phyloP scores from a whole-genome alignment of 2,797 vertebrate species.

The Gymnothorax reevesii region DNA sequence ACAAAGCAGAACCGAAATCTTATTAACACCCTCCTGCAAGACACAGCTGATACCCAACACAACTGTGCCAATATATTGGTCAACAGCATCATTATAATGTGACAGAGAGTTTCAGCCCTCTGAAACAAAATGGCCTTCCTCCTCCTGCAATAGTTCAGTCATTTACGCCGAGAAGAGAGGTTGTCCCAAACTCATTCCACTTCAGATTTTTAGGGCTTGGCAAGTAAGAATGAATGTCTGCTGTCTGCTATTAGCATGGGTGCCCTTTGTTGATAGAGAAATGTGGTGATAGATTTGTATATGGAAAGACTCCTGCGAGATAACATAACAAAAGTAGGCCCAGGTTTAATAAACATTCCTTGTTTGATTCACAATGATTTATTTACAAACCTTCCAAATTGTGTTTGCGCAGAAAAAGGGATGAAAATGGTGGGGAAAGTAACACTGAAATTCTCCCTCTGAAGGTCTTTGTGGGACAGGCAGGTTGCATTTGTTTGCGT shows the following conservation, averaged over 20 bases:
- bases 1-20: conserved; percentile 7
- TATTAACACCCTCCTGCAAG: conserved; percentile 1
- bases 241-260: background rate
- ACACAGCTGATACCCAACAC: conserved; percentile 2
- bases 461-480: background rate
- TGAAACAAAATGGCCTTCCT: background rate
- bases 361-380: background rate
- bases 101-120: background rate
- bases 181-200: background rate
- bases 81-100: background rate
- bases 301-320: background rate
- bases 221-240: background rate
- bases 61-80: background rate
- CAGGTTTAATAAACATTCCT: background rate
- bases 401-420: background rate
- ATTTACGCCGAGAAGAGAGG: background rate
- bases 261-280: background rate
- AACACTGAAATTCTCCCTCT: background rate
- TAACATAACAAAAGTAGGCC: background rate
- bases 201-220: background rate
- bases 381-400: background rate
- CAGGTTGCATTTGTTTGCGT: background rate
- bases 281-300: background rate
- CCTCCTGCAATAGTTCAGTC: background rate
- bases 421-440: background rate